Base-by-base conservation (phyloP, 2,888 invertebrate genomes). In the Drosophila austrosaltans region DNA sequence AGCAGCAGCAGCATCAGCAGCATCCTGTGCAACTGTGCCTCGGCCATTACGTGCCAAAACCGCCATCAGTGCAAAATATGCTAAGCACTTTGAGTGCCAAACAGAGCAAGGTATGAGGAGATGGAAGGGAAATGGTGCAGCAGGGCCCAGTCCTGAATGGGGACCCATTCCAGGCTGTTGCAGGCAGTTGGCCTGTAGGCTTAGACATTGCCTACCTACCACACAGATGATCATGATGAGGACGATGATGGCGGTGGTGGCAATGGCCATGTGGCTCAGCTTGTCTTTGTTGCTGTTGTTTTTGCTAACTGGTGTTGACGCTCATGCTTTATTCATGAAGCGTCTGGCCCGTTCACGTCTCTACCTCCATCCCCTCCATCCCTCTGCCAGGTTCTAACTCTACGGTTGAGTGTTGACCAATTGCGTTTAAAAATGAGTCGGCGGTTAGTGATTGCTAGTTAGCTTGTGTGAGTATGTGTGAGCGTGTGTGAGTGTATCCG, bases 291-390 rank as follows among this genome's bases (percentile, higher is more conserved):
- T 39, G 36, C 56, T 74, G 68, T 72, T 75, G 82, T 82, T 80
- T 82, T 82, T 79, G 77, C 75, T 82, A 82, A 80, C 82, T 80
- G 80, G 78, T 71, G 77, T 80, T 82, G 80, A 69, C 70, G 72
- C 75, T 82, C 80, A 80, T 80, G 80, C 68, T 79, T 82, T 80
- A 80, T 80, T 80, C 80, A 80, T 80, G 72, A 75, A 75, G 61
- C 80, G 66, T 65, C 66, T 66, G 64, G 48, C 1, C 53, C 67
- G 12, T 59, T 36, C 28, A 36, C 32, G 25, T 22, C 10, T 25
- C 66, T 57, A 44, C 4, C 30, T 36, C 20, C 25, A 56, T 39
- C 32, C 42, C 36, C n/a, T 54, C 30, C 53, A 58, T 60, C 54
- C 36, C 16, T 4, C 32, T 54, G n/a, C 44, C 28, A 40, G 10